These are phyloP conservation scores for Nansenia antarctica DNA, from an alignment of 2,113 vertebrate species.

Conservation along the genomic window DNA sequence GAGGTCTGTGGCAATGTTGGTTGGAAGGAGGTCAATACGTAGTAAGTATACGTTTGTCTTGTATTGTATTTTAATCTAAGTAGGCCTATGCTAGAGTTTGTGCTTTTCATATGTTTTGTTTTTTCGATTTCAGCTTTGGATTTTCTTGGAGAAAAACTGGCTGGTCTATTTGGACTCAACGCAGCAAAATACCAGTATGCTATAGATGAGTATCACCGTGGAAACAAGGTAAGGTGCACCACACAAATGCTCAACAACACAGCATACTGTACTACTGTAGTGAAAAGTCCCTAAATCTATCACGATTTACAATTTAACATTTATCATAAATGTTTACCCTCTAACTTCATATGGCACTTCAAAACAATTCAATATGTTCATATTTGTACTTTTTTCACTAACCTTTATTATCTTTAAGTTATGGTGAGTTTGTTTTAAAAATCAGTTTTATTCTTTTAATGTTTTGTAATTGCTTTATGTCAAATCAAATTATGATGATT, in stretches of 20 bases:
- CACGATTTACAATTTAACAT: too few relatives aligned
- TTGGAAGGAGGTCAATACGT: slow-evolving; percentile 66
- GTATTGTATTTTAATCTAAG: not conserved
- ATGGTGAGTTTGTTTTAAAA: too few relatives aligned
- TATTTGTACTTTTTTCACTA: too few relatives aligned
- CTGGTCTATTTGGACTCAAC: slow-evolving; percentile 69
- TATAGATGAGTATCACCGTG: slow-evolving; percentile 60
- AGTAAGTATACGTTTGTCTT: slow-evolving; percentile 54
- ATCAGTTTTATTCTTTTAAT: too few relatives aligned
- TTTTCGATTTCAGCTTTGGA: slow-evolving; percentile 70
- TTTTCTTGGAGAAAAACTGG: slow-evolving; percentile 71
- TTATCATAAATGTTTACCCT: too few relatives aligned
- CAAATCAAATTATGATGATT: too few relatives aligned
- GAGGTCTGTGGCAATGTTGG: slow-evolving; percentile 50
- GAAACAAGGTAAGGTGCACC: slow-evolving; percentile 47
- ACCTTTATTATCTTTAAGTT: too few relatives aligned
- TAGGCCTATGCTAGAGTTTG: not conserved
- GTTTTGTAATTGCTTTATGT: too few relatives aligned
- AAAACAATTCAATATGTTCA: too few relatives aligned
- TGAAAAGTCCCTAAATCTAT: too few relatives aligned
- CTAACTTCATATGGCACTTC: too few relatives aligned
- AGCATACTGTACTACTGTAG: too few relatives aligned
- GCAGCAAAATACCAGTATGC: slow-evolving; percentile 76
- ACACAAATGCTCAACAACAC: not conserved
- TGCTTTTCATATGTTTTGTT: not conserved